These are phyloP conservation scores for Rhinolophus ferrumequinum DNA, from an alignment of 2,113 vertebrate species.

Conservation along the genomic window DNA sequence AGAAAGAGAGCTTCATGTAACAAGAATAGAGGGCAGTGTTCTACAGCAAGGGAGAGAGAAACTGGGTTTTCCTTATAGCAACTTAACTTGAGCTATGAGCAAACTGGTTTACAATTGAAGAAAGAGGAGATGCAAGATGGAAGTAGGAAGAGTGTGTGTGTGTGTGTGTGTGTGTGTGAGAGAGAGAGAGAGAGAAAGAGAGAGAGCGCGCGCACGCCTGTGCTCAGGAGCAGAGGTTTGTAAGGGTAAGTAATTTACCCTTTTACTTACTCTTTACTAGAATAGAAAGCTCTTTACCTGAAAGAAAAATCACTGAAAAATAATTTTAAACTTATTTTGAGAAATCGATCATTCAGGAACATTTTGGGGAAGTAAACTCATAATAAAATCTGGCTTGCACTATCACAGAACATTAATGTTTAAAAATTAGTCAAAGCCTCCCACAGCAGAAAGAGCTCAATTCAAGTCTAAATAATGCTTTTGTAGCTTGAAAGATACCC, in stretches of 20 bases:
- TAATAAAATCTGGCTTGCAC: neutral
- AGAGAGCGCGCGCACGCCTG: too few relatives aligned
- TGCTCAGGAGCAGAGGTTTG: neutral
- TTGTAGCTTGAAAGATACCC: slow-evolving; percentile 47
- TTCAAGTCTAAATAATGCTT: slow-evolving; percentile 53
- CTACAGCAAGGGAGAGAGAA: neutral
- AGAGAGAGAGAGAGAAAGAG: accelerated
- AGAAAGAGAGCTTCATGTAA: neutral
- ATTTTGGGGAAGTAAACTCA: neutral
- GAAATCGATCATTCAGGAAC: slow-evolving; percentile 27
- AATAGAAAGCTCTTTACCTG: neutral
- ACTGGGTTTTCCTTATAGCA: neutral
- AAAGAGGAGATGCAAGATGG: neutral
- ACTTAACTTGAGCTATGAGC: neutral
- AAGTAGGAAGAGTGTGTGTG: neutral
- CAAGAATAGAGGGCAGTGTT: neutral
- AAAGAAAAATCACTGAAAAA: neutral
- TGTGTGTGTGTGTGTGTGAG: too few relatives aligned
- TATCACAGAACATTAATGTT: neutral
- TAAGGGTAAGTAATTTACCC: too few relatives aligned
- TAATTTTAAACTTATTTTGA: neutral
- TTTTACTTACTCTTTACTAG: slow-evolving; percentile 44
- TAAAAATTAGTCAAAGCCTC: slow-evolving; percentile 45
- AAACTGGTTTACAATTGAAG: neutral
- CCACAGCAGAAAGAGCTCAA: slow-evolving; percentile 30